A percentile compares a stretch with the other conserved stretches of the same genome.
Evolutionary conservation across 92 coral and sea anemone genomes (phyloP).

Genomic region (Bergia sp.): DNA sequence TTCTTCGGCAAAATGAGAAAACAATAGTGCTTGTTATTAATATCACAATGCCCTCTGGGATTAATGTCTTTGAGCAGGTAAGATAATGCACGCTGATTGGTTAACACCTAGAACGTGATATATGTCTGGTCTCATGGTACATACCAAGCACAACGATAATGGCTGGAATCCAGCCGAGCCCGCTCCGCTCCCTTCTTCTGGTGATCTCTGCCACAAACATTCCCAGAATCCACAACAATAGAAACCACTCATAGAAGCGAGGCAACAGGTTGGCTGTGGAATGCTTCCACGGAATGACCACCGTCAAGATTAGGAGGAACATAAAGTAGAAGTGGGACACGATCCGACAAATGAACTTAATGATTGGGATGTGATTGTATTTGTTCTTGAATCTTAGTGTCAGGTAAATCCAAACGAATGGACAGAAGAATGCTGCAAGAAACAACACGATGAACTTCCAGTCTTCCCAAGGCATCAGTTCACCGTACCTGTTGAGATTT

Average conservation of each 20-base stretch:
- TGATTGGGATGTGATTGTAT: constrained; percentile 89
- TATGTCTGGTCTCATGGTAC: background rate
- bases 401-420: constrained; percentile 88
- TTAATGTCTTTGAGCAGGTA: too few species aligned
- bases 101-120: background rate
- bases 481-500: constrained; percentile 65
- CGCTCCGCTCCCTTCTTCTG: constrained; percentile 78
- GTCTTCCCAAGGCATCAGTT: constrained; percentile 76
- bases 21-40: too few species aligned
- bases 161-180: constrained; percentile 89
- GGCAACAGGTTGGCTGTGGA: constrained; percentile 65
- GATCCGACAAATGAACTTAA: constrained; percentile 96
- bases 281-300: constrained; percentile 87
- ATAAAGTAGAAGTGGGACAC: constrained; percentile 92
- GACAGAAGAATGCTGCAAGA: constrained; percentile 77
- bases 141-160: constrained; percentile 62
- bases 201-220: constrained; percentile 81
- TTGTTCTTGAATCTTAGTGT: constrained; percentile 91
- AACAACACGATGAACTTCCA: constrained; percentile 88
- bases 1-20: too few species aligned
- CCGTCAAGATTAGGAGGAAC: constrained; percentile 70
- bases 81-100: too few species aligned
- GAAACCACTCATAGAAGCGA: constrained; percentile 80
- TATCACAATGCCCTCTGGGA: too few species aligned
- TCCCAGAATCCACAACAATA: constrained; percentile 86